Evolutionary conservation across 2,888 invertebrate species (phyloP), one percentile per base, ranked within the genome.

Genomic region (Cheiracanthium punctorium): DNA sequence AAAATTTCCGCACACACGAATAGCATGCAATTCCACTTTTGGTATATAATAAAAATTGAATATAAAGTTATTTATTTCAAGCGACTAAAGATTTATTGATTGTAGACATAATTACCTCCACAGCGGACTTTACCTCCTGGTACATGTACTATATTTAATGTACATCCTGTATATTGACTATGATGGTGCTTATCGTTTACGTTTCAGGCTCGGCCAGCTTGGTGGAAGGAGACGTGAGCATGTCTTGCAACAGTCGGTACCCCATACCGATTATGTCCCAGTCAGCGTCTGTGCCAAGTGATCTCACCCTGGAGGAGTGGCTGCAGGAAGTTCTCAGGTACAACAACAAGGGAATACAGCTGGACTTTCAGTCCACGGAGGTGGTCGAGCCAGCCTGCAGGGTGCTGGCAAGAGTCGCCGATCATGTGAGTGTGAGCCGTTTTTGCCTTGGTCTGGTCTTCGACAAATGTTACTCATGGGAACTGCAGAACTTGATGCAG

Each of bases 341-440:
- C 33, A 89, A 88, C 48, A 82, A 88, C 12, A 92, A 92, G 84
- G 92, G 91, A 1, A 90, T 92, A 58, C 92, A 92, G 80, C 89
- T 92, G n/a, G 91, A 92, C 87, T 91, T 92, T 87, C 91, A 91
- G 82, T 90, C 90, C 52, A 91, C 91, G 52, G 91, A 91, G 88
- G 91, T 91, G 67, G 90, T 92, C 17, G 91, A 92, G 81, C 90
- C 90, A 4, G 90, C 90, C 33, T 90, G 89, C 33, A 73, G 90
- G 52, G 89, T 90, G 20, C 69, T 90, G 29, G 89, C 90, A 28
- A 82, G 90, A 71, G 88, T 89, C 30, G 81, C 87, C 24, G 89
- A 89, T 52, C 89, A 88, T 43, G 87, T 89, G 28, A 82, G 87
- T 77, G 2, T 10, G 14, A 48, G 17, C 4, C 10, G 37, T 37